These are phyloP conservation scores for Amphipoea oculea DNA, from an alignment of 2,888 invertebrate species.

Conservation along the genomic window DNA sequence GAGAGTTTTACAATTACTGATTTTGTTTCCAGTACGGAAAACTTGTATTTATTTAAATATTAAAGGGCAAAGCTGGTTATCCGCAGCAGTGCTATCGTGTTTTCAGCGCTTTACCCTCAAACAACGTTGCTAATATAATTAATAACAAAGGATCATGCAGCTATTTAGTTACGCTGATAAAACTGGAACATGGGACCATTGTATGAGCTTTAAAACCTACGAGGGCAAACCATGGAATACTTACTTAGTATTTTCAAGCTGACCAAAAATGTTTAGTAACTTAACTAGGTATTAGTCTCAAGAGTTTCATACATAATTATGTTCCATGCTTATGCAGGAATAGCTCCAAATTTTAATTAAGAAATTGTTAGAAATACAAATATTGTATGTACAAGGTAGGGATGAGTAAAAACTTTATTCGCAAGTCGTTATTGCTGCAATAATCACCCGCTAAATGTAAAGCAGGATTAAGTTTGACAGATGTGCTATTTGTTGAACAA, in stretches of 20 bases:
- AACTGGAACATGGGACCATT: constrained; percentile 10
- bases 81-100: constrained; percentile 27
- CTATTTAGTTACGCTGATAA: constrained; percentile 18
- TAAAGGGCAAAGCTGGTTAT: not conserved
- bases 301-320: not conserved
- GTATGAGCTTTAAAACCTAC: not conserved
- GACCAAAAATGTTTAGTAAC: not conserved
- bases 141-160: constrained; percentile 46
- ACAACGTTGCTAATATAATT: constrained; percentile 32
- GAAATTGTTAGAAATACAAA: not conserved
- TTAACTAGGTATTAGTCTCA: not conserved
- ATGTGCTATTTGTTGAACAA: constrained; percentile 34
- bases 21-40: not conserved
- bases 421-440: constrained; percentile 14
- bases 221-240: not conserved
- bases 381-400: not conserved
- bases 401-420: constrained; percentile 6
- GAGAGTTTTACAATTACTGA: not conserved
- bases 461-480: constrained; percentile 37
- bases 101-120: constrained; percentile 30
- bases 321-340: not conserved
- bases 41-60: not conserved
- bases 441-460: constrained; percentile 21
- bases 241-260: not conserved
- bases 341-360: not conserved